Conservation (phyloP, 1,140 invertebrate species). For the Drosophila auraria region DNA sequence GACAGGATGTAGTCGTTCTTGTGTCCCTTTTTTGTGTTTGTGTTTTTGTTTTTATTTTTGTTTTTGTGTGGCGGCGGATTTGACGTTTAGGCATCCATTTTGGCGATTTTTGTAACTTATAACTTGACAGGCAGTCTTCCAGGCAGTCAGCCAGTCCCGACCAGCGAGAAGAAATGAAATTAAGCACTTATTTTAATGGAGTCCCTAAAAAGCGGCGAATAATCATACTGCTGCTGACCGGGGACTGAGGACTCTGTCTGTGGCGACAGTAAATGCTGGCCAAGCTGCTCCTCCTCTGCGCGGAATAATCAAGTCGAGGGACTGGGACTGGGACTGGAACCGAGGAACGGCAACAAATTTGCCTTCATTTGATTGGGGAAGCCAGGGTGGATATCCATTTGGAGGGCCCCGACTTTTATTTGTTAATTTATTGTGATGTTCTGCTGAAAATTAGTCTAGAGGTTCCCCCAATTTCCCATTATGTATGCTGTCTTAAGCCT, state of each 20-base stretch:
- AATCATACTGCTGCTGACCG: slow-evolving; percentile 8
- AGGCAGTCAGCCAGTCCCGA: slow-evolving; percentile 25
- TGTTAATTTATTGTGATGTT: slow-evolving; percentile 83
- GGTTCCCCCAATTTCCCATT: slow-evolving; percentile 74
- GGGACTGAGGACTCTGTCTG: slow-evolving; percentile 5
- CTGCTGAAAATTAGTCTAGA: slow-evolving; percentile 76
- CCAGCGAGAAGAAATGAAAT: slow-evolving; percentile 61
- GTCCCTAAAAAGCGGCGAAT: slow-evolving; percentile 53
- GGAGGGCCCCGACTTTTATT: slow-evolving; percentile 69
- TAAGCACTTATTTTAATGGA: slow-evolving; percentile 78
- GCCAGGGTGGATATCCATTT: slow-evolving; percentile 47
- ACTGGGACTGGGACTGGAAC: neutral
- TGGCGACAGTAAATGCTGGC: slow-evolving; percentile 47
- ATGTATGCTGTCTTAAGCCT: slow-evolving; percentile 65
- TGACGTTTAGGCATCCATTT: slow-evolving; percentile 69
- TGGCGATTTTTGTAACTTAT: slow-evolving; percentile 67
- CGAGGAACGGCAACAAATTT: slow-evolving; percentile 60
- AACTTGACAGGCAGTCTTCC: slow-evolving; percentile 54
- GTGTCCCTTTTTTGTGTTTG: slow-evolving; percentile 28
- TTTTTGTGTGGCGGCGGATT: slow-evolving; percentile 38
- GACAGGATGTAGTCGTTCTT: slow-evolving; percentile 44
- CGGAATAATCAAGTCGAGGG: slow-evolving; percentile 52
- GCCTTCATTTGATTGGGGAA: slow-evolving; percentile 65
- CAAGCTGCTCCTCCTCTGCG: too few relatives aligned
- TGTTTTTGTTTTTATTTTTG: slow-evolving; percentile 17